Conservation (phyloP, 2,113 vertebrate species). For the Eulacestoma nigropectus region DNA sequence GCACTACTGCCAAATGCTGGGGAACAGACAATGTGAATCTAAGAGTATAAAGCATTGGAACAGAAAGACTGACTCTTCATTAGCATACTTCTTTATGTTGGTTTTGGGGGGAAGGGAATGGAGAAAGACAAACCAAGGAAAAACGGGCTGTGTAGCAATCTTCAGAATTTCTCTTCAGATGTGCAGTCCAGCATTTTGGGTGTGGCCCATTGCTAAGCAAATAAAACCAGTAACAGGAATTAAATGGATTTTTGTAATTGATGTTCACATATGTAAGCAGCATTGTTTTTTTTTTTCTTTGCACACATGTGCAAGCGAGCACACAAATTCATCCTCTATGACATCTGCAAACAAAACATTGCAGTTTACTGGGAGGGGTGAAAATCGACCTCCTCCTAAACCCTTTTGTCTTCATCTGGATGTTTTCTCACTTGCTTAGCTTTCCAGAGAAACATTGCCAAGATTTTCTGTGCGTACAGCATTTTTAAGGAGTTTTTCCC, state of each 20-base stretch:
- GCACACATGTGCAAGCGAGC: background rate
- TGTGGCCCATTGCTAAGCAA: background rate
- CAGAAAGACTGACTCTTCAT: background rate
- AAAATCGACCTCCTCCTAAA: background rate
- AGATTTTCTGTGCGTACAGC: background rate
- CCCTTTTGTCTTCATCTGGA: slow-evolving; percentile 1
- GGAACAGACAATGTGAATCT: slow-evolving; percentile 13
- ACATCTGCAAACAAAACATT: background rate
- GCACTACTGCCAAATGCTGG: background rate
- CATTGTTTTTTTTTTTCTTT: background rate
- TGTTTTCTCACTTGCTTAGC: slow-evolving; percentile 3
- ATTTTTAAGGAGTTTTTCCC: background rate
- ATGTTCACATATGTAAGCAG: background rate
- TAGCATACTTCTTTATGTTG: slow-evolving; percentile 1
- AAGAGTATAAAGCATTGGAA: background rate
- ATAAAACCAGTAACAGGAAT: background rate
- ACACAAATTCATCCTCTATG: background rate
- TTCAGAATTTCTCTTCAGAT: background rate
- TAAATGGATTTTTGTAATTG: background rate
- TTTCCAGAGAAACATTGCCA: background rate
- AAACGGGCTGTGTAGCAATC: background rate
- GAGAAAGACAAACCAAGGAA: background rate
- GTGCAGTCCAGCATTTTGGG: background rate
- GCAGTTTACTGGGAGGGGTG: background rate
- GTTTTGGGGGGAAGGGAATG: background rate